Base-by-base conservation (phyloP, 2,888 invertebrate genomes). In the Germaria angustata region DNA sequence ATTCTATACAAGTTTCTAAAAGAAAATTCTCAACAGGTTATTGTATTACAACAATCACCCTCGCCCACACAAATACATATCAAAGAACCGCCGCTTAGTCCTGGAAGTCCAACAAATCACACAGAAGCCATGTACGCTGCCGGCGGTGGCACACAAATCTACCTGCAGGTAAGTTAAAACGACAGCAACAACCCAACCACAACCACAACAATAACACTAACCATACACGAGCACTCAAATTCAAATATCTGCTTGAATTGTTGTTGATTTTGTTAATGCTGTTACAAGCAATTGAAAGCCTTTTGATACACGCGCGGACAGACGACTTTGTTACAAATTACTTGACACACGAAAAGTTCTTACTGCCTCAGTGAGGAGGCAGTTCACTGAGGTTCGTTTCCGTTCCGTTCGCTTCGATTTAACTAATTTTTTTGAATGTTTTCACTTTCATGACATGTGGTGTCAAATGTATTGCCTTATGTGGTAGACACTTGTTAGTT, bases 131-230 rank as follows among this genome's bases (percentile, higher is more conserved):
- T 91, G 91, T 91, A 91, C 87, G 90, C 90, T 87, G 90, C 91
- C 87, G 89, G 90, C 87, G 91, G 91, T 88, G 90, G 91, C 89
- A 91, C 91, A 86, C 91, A 91, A 88, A 91, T 91, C 87, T 91
- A 91, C 87, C 89, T 91, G 85, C 91, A 91, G 91, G 91, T 91
- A 90, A 90, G 90, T 88, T 57, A 24, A 69, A 57, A 15, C 28
- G 55, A 44, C 46, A 6, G 55, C 17, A 36, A 28, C 28, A 28
- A 28, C 4, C 3, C 28, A 28, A 28, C 28, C 3, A 28, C 3
- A 28, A 3, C 28, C 28, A 28, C 3, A 41, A 32, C 41, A 69
- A 41, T 17, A 55, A 15, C 11, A 63, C 63, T 41, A 65, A 65
- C 20, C 36, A 15, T 24, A 36, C 49, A 68, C 51, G 53, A 20